A percentile compares a stretch with the other conserved stretches of the same genome.
These are phyloP conservation scores for Malacosoma neustria DNA, from an alignment of 2,888 invertebrate species.

Conservation along the genomic window DNA sequence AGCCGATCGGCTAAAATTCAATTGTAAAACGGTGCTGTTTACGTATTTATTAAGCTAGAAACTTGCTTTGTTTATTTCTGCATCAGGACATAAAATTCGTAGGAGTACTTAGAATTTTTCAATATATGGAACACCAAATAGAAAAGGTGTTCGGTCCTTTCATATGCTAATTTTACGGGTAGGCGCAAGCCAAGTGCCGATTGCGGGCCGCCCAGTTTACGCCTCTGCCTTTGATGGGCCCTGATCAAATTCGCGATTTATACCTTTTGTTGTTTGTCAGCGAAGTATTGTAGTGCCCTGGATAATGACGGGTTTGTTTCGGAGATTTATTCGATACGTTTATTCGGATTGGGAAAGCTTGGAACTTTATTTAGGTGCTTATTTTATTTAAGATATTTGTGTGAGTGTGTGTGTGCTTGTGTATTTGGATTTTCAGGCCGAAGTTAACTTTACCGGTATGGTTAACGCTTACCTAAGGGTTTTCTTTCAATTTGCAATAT, in stretches of 20 bases:
- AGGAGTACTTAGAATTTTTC: background rate
- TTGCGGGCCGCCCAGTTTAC: conserved; percentile 1
- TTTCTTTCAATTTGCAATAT: too few relatives aligned
- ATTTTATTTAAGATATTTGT: too few relatives aligned
- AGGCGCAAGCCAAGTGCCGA: background rate
- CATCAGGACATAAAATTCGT: too few relatives aligned
- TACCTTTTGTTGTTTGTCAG: conserved; percentile 1
- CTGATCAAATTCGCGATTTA: background rate
- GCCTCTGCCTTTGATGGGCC: background rate
- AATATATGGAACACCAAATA: background rate
- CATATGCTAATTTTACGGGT: conserved; percentile 7
- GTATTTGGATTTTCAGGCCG: too few relatives aligned
- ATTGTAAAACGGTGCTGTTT: too few relatives aligned
- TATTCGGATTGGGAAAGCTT: background rate
- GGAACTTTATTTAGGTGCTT: background rate
- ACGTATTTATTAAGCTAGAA: too few relatives aligned
- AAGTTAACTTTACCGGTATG: too few relatives aligned
- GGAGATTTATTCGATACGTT: background rate
- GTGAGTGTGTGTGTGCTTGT: too few relatives aligned
- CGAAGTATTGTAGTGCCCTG: background rate
- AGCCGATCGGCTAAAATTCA: too few relatives aligned
- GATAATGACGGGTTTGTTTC: background rate
- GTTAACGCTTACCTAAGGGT: too few relatives aligned
- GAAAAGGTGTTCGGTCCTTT: conserved; percentile 1
- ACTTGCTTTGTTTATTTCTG: too few relatives aligned